Percentiles rank a stretch among this genome's conserved stretches.
phyloP scores from a whole-genome alignment of 2,797 vertebrate genomes.

The Parauchenoglanis punctatus region DNA sequence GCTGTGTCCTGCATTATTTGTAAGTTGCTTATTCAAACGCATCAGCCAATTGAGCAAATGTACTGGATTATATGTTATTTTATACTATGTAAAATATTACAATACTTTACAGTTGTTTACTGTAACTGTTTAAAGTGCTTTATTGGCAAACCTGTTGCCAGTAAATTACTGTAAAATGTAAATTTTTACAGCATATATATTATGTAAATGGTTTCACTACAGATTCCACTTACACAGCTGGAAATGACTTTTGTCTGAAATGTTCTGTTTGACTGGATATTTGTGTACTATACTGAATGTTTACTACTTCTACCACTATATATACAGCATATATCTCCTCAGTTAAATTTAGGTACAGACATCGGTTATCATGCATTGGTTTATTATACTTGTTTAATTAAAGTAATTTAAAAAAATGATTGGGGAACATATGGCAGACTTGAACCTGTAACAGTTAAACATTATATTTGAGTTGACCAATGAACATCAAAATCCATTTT shows the following conservation, averaged over 20 bases:
- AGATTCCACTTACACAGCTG: background rate
- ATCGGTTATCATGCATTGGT: background rate
- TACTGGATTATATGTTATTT: no score
- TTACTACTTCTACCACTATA: background rate
- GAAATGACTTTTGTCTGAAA: background rate
- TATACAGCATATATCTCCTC: background rate
- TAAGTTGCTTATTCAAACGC: no score
- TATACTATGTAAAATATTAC: no score
- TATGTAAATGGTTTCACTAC: no score
- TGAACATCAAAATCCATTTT: background rate
- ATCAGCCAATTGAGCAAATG: no score
- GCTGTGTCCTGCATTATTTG: no score
- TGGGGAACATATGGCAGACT: background rate
- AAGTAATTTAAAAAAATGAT: background rate
- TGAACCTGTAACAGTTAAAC: background rate
- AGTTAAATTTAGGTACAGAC: no score
- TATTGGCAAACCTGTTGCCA: no score
- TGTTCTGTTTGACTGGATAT: background rate
- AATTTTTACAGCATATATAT: no score
- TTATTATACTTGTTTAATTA: background rate
- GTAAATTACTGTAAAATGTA: no score
- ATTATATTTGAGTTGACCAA: background rate
- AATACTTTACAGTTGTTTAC: no score
- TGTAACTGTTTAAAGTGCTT: no score
- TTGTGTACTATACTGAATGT: background rate